Base-by-base conservation (phyloP, 2,797 vertebrate species). In the Rhyacichthys aspro region DNA sequence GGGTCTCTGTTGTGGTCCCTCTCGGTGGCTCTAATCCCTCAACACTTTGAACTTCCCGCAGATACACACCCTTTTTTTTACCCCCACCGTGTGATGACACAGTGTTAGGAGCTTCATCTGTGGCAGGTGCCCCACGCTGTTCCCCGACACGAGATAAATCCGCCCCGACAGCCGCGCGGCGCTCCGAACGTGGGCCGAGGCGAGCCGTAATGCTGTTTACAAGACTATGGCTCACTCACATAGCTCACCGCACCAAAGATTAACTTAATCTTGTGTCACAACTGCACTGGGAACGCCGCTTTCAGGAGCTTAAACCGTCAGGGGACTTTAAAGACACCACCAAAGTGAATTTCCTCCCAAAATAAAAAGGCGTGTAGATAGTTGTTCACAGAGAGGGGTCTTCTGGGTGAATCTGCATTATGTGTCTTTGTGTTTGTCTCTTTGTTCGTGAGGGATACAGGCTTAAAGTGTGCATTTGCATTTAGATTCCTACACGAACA, bases 241-340 rank as follows among this genome's bases (percentile, higher is more conserved):
- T 4, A 54, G 53, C 71, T 74, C 72, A 41, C 65, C 70, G 52
- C 49, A 38, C 52, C 57, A 18, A 48, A 85, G 83, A 89, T 89
- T 85, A 88, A 78, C 67, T 81, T 89, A 84, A 89, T 88, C 86
- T 85, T 46, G 39, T 81, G 83, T 85, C 85, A 83, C 76, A 72
- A 86, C 76, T 49, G 78, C 60, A 56, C 66, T 33, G 65, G 60
- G 78, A 78, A 74, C 43, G 50, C 49, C 12, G 65, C 69, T 72
- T 59, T 66, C 61, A 58, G 49, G 59, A 78, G 76, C 71, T 82
- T 70, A 76, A 70, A 73, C 43, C 3, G 15, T 73, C 68, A 44
- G 46, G 44, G 62, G 61, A 68, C 67, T 80, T 70, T 43, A 3
- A 8, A 19, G 39, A 55, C 60, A 55, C 53, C 43, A 49, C 36